Evolutionary conservation across 2,797 vertebrate genomes (phyloP).

Genomic region (Phataginus tricuspis): DNA sequence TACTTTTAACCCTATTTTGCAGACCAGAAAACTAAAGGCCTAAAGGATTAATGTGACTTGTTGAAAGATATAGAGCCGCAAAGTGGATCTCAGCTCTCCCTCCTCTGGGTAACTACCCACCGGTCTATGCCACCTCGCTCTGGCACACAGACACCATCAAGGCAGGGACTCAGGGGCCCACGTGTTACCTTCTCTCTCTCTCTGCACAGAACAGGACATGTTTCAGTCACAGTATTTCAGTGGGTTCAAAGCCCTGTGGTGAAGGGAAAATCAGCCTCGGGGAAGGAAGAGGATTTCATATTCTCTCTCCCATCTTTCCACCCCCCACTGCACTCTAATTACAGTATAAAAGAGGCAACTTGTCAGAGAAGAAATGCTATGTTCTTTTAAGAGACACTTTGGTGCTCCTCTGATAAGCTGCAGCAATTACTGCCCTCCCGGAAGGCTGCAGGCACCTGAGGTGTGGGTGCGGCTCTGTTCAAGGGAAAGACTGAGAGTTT

Average conservation of each 20-base stretch:
- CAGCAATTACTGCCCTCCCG: constrained; percentile 49
- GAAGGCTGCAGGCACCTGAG: constrained; percentile 59
- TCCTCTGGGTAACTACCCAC: background rate
- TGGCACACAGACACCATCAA: background rate
- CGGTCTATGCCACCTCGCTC: background rate
- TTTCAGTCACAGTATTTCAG: constrained; percentile 68
- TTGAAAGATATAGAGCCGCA: background rate
- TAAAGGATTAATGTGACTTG: background rate
- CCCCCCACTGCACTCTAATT: constrained; percentile 54
- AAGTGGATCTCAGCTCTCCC: background rate
- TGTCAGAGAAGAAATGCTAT: constrained; percentile 73
- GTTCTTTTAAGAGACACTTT: constrained; percentile 73
- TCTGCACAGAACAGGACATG: background rate
- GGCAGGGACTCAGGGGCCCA: background rate
- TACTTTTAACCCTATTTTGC: background rate
- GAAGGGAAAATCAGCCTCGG: constrained; percentile 29
- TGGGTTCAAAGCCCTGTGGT: constrained; percentile 50
- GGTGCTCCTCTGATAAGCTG: constrained; percentile 65
- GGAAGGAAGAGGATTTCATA: constrained; percentile 56
- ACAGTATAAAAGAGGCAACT: constrained; percentile 47
- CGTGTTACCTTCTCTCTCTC: background rate
- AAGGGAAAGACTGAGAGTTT: constrained; percentile 59
- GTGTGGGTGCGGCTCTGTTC: constrained; percentile 74
- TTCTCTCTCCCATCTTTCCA: constrained; percentile 21
- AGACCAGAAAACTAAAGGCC: background rate